Percentiles rank a stretch among this genome's conserved stretches.
Evolutionary conservation across 2,888 invertebrate species (phyloP).

Genomic region (Pecten maximus): DNA sequence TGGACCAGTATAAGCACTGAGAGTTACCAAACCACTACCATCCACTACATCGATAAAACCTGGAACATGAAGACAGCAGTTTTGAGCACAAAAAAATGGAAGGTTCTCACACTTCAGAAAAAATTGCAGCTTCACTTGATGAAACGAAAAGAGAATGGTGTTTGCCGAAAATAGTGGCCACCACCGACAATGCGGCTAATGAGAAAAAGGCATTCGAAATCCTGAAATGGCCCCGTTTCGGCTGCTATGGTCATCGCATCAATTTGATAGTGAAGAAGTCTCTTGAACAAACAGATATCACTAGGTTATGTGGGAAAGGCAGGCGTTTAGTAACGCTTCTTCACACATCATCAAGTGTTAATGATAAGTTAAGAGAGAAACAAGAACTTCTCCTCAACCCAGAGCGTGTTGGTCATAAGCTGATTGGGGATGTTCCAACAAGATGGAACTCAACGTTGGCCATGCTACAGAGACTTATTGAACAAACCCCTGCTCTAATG

Average conservation of each 20-base stretch:
- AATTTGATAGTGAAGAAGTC: conserved; percentile 57
- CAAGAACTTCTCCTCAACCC: conserved; percentile 42
- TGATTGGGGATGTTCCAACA: conserved; percentile 52
- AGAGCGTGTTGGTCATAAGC: conserved; percentile 42
- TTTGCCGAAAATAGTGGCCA: background rate
- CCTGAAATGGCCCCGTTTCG: conserved; percentile 52
- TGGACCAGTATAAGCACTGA: conserved; percentile 38
- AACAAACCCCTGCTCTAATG: conserved; percentile 47
- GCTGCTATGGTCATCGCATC: conserved; percentile 57
- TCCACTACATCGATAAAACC: conserved; percentile 35
- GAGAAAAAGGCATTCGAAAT: conserved; percentile 53
- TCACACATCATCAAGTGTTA: conserved; percentile 51
- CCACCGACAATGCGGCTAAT: conserved; percentile 57
- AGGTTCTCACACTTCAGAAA: conserved; percentile 45
- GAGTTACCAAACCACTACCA: conserved; percentile 30
- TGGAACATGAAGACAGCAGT: conserved; percentile 37
- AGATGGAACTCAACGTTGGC: conserved; percentile 51
- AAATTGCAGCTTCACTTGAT: conserved; percentile 37
- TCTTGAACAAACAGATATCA: conserved; percentile 31
- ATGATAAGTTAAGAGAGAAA: conserved; percentile 47
- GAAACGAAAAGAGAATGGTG: background rate
- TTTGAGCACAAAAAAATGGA: conserved; percentile 6
- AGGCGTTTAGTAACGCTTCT: conserved; percentile 50
- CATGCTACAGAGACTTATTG: conserved; percentile 48
- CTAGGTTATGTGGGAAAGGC: conserved; percentile 39